Percentiles rank a stretch among this genome's conserved stretches.
phyloP scores from a whole-genome alignment of 2,113 vertebrate genomes.

The Sula dactylatra region DNA sequence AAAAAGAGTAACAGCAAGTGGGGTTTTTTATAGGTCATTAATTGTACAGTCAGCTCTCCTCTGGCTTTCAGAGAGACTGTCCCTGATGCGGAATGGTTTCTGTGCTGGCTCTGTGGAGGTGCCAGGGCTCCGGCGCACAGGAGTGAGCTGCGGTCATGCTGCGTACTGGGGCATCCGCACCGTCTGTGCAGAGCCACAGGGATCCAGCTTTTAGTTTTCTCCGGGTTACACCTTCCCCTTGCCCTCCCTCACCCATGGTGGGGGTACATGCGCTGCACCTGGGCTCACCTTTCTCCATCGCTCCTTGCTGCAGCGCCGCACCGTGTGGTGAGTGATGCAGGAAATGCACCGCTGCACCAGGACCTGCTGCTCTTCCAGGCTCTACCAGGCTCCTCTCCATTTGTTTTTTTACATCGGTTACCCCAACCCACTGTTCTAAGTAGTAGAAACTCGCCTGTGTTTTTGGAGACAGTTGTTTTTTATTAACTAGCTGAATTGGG shows the following conservation, averaged over 20 bases:
- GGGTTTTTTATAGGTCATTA: background rate
- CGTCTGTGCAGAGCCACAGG: background rate
- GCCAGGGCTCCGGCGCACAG: rapidly evolving
- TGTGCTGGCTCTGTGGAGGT: rapidly evolving
- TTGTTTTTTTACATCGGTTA: background rate
- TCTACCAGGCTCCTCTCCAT: background rate
- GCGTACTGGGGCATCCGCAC: background rate
- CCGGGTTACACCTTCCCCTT: background rate
- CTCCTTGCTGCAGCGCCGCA: rapidly evolving
- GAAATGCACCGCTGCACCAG: background rate
- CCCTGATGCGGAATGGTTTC: background rate
- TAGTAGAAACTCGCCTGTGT: background rate
- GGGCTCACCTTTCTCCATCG: background rate
- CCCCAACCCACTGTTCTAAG: background rate
- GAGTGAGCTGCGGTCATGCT: rapidly evolving
- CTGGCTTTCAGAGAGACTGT: background rate
- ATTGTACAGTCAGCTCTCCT: background rate
- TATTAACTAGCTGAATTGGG: background rate
- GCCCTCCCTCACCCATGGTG: background rate
- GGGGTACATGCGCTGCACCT: too few species aligned
- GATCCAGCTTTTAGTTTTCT: background rate
- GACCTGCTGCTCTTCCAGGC: background rate
- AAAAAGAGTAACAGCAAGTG: background rate
- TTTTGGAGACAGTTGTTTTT: background rate
- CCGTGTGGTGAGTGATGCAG: rapidly evolving